Base-by-base conservation (phyloP, 2,888 invertebrate species). In the Amorpha juglandis region DNA sequence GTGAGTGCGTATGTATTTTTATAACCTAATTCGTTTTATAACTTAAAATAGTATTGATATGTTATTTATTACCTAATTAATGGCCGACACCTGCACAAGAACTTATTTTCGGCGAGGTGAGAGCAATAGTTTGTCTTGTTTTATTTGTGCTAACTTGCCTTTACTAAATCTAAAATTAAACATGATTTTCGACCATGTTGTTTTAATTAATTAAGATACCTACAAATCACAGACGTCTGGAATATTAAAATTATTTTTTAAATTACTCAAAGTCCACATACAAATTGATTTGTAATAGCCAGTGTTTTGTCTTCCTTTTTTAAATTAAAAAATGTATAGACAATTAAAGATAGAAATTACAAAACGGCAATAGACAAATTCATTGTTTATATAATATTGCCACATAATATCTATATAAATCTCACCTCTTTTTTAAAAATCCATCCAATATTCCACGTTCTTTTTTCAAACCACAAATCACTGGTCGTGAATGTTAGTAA, bases 401-500 rank as follows among this genome's bases (percentile, higher is more conserved):
- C 27, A 4, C 27, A 4, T 16, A 12, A 4, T 0, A 42, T 12
- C 12, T 16, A 58, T 12, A 42, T n/a, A 45, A 58, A 42, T 1
- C 38, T 58, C 7, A 58, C 58, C 58, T 42, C 19, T 21, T 58
- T 19, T 21, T 16, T 19, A 58, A 58, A 42, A 21, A 58, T 58
- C 58, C 58, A 58, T 58, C 38, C 58, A 58, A 19, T 12, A 14
- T 52, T 19, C 9, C 58, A 16, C 38, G 55, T 42, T 58, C 19
- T 16, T 58, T 58, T 58, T 42, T 19, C 42, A 19, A 58, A 21
- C 19, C 58, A 58, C 58, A 58, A 58, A 48, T 12, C 58, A 58
- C 58, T 58, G 6, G 19, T 6, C n/a, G 47, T 19, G 33, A 47
- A 65, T 64, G 19, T 16, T 50, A 35, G 14, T 48, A 47, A 58